Percentiles rank a stretch among this genome's conserved stretches.
Conservation (phyloP, 2,888 invertebrate genomes). For the Hydrotaea cyrtoneurina region DNA sequence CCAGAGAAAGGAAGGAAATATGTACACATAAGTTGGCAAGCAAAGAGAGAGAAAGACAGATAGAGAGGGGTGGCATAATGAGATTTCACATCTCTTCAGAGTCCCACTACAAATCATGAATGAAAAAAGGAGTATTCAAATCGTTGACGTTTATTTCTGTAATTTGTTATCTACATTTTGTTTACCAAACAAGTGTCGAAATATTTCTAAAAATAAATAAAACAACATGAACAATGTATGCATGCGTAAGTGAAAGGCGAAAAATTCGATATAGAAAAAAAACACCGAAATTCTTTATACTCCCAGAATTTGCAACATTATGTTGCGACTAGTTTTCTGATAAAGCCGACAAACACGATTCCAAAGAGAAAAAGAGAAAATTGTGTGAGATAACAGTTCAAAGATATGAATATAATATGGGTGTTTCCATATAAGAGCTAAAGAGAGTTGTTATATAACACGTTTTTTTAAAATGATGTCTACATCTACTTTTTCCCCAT, state of each 20-base stretch:
- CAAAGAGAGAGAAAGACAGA: neutral
- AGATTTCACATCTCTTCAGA: constrained; percentile 31
- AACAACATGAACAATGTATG: neutral
- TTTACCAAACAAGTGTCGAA: neutral
- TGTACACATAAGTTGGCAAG: neutral
- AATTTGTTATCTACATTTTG: neutral
- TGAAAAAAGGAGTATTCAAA: neutral
- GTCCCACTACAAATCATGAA: constrained; percentile 1
- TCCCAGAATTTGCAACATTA: no score
- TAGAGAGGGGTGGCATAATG: neutral
- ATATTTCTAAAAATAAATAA: neutral
- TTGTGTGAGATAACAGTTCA: constrained; percentile 50
- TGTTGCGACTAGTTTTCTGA: neutral
- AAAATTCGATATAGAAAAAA: no score
- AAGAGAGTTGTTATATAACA: neutral
- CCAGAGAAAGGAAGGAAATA: no score
- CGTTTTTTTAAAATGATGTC: no score
- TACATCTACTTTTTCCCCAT: no score
- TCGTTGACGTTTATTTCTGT: neutral
- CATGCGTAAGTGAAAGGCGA: no score
- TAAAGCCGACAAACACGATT: constrained; percentile 25
- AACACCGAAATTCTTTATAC: no score
- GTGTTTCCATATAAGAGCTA: constrained; percentile 28
- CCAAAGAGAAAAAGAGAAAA: constrained; percentile 42
- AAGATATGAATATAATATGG: constrained; percentile 43